phyloP scores from a whole-genome alignment of 2,113 vertebrate species.

The Electrona antarctica region DNA sequence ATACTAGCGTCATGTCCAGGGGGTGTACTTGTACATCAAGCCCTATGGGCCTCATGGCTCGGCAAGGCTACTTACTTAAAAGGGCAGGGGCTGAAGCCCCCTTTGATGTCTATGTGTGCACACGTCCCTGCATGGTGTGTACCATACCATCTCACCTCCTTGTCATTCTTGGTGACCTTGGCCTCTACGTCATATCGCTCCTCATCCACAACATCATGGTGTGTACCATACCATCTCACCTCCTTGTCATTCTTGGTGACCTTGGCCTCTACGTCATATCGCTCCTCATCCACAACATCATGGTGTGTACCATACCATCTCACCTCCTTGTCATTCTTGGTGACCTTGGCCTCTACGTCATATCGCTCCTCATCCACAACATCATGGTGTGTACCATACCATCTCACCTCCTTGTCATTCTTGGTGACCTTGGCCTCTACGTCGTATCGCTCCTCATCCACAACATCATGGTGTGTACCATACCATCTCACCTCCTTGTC shows the following conservation, averaged over 20 bases:
- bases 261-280: slow-evolving; percentile 67
- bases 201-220: slow-evolving; percentile 65
- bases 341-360: slow-evolving; percentile 65
- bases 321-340: slow-evolving; percentile 66
- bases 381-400: slow-evolving; percentile 21
- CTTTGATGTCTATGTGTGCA: too few species aligned
- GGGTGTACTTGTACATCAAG: too few species aligned
- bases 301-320: neutral
- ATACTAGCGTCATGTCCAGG: too few species aligned
- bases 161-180: slow-evolving; percentile 65
- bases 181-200: slow-evolving; percentile 66
- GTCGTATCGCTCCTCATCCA: slow-evolving; percentile 73
- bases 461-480: slow-evolving; percentile 33
- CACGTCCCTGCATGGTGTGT: too few species aligned
- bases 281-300: slow-evolving; percentile 69
- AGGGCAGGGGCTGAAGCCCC: too few species aligned
- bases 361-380: slow-evolving; percentile 71
- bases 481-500: slow-evolving; percentile 51
- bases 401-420: slow-evolving; percentile 60
- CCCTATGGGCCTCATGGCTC: too few species aligned
- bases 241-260: slow-evolving; percentile 63
- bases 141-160: slow-evolving; percentile 51
- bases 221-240: slow-evolving; percentile 36
- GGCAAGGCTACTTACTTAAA: too few species aligned
- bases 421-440: slow-evolving; percentile 65